phyloP scores from a whole-genome alignment of 2,797 vertebrate genomes.

The Spondyliosoma cantharus region DNA sequence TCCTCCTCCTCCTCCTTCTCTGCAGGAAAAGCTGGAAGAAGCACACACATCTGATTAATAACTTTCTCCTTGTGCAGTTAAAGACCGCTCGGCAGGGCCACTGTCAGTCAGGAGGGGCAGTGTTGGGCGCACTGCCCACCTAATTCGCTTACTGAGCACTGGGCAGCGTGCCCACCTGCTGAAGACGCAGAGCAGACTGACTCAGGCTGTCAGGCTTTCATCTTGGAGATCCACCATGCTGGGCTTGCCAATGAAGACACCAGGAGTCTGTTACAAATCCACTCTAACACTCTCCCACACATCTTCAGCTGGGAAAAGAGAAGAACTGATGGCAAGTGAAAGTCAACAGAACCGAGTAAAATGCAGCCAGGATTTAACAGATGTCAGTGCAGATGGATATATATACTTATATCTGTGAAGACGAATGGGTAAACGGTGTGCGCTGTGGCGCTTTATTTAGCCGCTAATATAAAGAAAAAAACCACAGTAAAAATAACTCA shows the following conservation, averaged over 20 bases:
- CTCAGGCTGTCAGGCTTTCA: constrained; percentile 72
- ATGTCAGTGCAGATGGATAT: constrained; percentile 35
- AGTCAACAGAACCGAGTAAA: constrained; percentile 44
- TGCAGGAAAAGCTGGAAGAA: constrained; percentile 59
- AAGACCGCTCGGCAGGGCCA: constrained; percentile 62
- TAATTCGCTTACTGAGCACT: constrained; percentile 75
- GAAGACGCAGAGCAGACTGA: constrained; percentile 65
- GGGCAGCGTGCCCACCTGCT: constrained; percentile 69
- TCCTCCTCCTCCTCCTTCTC: constrained; percentile 41
- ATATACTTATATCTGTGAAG: constrained; percentile 24
- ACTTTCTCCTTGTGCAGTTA: constrained; percentile 75
- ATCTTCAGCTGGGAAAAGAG: constrained; percentile 55
- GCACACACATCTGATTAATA: constrained; percentile 77
- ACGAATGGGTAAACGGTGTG: not conserved
- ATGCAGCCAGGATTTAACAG: constrained; percentile 14
- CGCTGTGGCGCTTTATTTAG: constrained; percentile 18
- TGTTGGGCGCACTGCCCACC: constrained; percentile 65
- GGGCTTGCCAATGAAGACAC: constrained; percentile 73
- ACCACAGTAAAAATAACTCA: constrained; percentile 32
- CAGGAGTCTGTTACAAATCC: constrained; percentile 59
- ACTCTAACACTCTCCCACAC: constrained; percentile 55
- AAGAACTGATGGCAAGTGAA: constrained; percentile 47
- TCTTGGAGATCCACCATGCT: constrained; percentile 71
- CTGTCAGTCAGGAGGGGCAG: constrained; percentile 71
- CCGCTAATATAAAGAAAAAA: constrained; percentile 34